Base-by-base conservation (phyloP, 2,888 invertebrate species). In the Drosophila seclusa region DNA sequence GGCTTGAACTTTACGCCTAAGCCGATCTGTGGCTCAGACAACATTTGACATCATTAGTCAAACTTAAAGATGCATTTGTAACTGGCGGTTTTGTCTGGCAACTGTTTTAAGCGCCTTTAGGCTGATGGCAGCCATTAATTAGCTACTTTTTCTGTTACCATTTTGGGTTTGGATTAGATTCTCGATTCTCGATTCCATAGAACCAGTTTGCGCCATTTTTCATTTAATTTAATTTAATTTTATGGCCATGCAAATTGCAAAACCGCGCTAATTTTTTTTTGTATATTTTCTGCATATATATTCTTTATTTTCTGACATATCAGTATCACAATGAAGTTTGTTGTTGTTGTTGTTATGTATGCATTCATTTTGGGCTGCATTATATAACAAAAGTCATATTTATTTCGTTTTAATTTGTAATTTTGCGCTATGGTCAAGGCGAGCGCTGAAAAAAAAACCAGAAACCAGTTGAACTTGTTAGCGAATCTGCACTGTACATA, bases 381-480 rank as follows among this genome's bases (percentile, higher is more conserved):
- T 82, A 73, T 78, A 72, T 67, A 83, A 85, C 83, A 88, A 86
- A 86, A 82, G 82, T 84, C 84, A 73, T 81, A 87, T 87, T 87
- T 87, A 87, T 87, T 87, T 87, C 87, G 73, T 87, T 87, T 87
- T 87, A 87, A 87, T 87, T 87, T 87, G 87, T 87, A 87, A 87
- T 87, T 87, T 87, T 77, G 89, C 84, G 87, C 87, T 88, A 69
- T 88, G 87, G 86, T 86, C 86, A 83, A 72, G 61, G 38, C 65
- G 60, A 54, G 55, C 53, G 52, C 29, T n/a, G 2, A 40, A n/a
- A 50, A 50, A 60, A 29, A 7, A 36, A 2, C 18, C 11, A 21
- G 45, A 82, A 83, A 87, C 87, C 87, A 88, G 87, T 87, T 75
- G 76, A 82, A 88, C 87, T 84, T 73, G 87, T 88, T 80, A 68